These are phyloP conservation scores for Adelognathus sp. DNA, from an alignment of 2,888 invertebrate genomes.

Conservation along the genomic window DNA sequence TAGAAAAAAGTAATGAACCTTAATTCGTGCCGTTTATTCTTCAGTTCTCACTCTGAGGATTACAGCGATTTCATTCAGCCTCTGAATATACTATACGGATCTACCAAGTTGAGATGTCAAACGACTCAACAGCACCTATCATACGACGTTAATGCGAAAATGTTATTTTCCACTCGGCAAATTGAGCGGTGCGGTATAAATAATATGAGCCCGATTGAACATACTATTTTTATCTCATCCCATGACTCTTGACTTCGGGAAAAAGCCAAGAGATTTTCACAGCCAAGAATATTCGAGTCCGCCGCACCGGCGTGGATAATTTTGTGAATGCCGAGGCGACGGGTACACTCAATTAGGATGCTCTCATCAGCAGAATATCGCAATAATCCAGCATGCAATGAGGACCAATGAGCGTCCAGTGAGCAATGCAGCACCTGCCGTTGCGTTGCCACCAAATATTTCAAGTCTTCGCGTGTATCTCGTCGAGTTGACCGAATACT, in stretches of 20 bases:
- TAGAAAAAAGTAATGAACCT: no score
- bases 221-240: background rate
- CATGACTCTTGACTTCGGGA: background rate
- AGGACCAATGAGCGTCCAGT: constrained; percentile 3
- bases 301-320: constrained; percentile 22
- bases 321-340: constrained; percentile 9
- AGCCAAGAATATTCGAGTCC: constrained; percentile 27
- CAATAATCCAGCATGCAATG: constrained; percentile 31
- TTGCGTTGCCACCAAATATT: constrained; percentile 36
- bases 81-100: no score
- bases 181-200: background rate
- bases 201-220: background rate
- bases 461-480: constrained; percentile 30
- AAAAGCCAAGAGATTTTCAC: background rate
- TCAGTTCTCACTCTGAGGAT: no score
- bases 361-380: background rate
- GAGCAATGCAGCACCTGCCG: constrained; percentile 43
- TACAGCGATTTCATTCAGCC: no score
- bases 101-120: no score
- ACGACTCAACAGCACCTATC: no score
- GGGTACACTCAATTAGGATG: constrained; percentile 37
- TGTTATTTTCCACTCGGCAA: background rate
- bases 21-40: no score
- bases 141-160: no score
- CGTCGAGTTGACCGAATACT: background rate